A percentile compares a stretch with the other conserved stretches of the same genome.
Evolutionary conservation across 1,140 invertebrate genomes (phyloP).

Genomic region (Piezodorus guildinii): DNA sequence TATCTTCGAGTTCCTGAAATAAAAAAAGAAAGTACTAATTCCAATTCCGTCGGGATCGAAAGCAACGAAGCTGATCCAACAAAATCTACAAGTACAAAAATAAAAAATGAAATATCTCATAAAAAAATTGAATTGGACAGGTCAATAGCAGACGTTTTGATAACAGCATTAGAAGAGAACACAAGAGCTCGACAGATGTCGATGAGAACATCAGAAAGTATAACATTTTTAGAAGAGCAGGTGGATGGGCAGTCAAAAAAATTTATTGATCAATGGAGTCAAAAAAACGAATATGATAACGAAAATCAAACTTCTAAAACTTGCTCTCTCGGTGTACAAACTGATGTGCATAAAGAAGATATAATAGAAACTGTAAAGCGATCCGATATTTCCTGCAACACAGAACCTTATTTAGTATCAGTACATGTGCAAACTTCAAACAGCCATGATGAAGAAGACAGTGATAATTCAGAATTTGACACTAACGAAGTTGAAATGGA

Average conservation of each 20-base stretch:
- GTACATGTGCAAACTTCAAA: constrained; percentile 8
- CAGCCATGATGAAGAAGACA: background rate
- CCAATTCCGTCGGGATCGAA: too few species aligned
- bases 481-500: background rate
- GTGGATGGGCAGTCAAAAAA: too few species aligned
- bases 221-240: background rate
- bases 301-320: too few species aligned
- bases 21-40: too few species aligned
- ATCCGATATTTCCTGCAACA: constrained; percentile 13
- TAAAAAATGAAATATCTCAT: background rate
- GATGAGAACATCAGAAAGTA: background rate
- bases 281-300: too few species aligned
- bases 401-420: constrained; percentile 14
- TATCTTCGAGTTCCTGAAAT: too few species aligned
- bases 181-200: background rate
- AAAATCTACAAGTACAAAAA: too few species aligned
- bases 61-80: too few species aligned
- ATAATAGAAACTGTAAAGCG: background rate
- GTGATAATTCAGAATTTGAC: constrained; percentile 1
- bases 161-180: constrained; percentile 17
- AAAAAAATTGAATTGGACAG: constrained; percentile 16
- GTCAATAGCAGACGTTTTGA: constrained; percentile 16
- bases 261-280: too few species aligned
- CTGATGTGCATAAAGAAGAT: background rate
- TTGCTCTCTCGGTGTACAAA: background rate